A percentile compares a stretch with the other conserved stretches of the same genome.
phyloP scores from a whole-genome alignment of 1,140 invertebrate species.

The Papilio polyxenes region DNA sequence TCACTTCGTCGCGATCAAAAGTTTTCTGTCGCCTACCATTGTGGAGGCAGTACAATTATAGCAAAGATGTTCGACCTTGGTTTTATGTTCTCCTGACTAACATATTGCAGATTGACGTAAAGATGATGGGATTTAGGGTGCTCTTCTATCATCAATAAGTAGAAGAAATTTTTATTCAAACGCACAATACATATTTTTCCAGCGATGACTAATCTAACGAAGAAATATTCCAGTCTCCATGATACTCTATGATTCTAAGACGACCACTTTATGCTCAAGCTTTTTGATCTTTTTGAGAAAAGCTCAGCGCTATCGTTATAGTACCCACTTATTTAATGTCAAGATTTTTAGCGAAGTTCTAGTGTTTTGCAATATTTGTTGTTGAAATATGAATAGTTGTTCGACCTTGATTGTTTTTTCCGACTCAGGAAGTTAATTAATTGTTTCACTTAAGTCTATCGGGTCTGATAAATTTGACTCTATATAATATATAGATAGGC shows the following conservation, averaged over 20 bases:
- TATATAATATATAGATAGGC: too few species aligned
- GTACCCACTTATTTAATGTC: constrained; percentile 4
- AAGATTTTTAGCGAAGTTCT: background rate
- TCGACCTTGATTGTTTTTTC: constrained; percentile 9
- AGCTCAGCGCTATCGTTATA: constrained; percentile 7
- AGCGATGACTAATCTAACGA: background rate
- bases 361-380: constrained; percentile 1
- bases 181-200: background rate
- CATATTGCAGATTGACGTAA: background rate
- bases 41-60: background rate
- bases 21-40: background rate
- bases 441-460: background rate
- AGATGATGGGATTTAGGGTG: background rate
- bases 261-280: background rate
- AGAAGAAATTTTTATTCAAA: too few species aligned
- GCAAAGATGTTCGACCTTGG: background rate
- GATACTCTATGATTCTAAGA: background rate
- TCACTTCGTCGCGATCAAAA: background rate
- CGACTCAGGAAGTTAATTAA: background rate
- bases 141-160: too few species aligned
- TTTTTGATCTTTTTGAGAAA: constrained; percentile 9
- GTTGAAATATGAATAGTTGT: constrained; percentile 39
- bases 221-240: background rate
- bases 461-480: background rate
- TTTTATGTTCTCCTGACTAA: background rate